These are phyloP conservation scores for Seriola rivoliana DNA, from an alignment of 2,113 vertebrate species.

Conservation along the genomic window DNA sequence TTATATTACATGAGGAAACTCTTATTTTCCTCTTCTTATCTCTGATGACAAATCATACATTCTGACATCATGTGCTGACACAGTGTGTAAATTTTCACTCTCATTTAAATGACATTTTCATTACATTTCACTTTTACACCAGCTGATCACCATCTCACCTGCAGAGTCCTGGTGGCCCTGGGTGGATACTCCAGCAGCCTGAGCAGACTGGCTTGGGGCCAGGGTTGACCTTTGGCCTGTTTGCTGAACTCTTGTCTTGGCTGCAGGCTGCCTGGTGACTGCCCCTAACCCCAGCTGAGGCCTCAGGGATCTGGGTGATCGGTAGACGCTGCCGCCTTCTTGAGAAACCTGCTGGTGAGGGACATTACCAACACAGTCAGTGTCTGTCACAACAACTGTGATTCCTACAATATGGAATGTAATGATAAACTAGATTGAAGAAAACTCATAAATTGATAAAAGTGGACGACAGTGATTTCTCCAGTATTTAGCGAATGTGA, in stretches of 20 bases:
- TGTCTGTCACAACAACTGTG: background rate
- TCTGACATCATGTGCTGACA: background rate
- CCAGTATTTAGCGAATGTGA: background rate
- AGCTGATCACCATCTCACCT: conserved; percentile 82
- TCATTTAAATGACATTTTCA: background rate
- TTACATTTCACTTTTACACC: background rate
- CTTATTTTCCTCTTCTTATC: background rate
- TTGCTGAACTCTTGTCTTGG: conserved; percentile 89
- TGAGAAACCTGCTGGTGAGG: conserved; percentile 51
- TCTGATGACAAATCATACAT: background rate
- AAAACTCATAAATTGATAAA: background rate
- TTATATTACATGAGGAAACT: background rate
- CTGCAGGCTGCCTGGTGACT: conserved; percentile 88
- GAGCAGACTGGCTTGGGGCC: conserved; percentile 84
- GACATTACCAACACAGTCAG: conserved; percentile 7
- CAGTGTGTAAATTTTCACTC: background rate
- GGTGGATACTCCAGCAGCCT: conserved; percentile 72
- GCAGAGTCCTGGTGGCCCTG: conserved; percentile 84
- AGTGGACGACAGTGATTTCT: background rate
- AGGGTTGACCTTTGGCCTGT: conserved; percentile 87
- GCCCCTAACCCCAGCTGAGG: conserved; percentile 94
- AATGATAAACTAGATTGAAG: background rate
- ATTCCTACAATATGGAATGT: background rate
- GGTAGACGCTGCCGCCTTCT: conserved; percentile 84
- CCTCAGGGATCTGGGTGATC: conserved; percentile 90